phyloP scores from a whole-genome alignment of 1,140 invertebrate species.

The Pachyrhynchus sulphureomaculatus region DNA sequence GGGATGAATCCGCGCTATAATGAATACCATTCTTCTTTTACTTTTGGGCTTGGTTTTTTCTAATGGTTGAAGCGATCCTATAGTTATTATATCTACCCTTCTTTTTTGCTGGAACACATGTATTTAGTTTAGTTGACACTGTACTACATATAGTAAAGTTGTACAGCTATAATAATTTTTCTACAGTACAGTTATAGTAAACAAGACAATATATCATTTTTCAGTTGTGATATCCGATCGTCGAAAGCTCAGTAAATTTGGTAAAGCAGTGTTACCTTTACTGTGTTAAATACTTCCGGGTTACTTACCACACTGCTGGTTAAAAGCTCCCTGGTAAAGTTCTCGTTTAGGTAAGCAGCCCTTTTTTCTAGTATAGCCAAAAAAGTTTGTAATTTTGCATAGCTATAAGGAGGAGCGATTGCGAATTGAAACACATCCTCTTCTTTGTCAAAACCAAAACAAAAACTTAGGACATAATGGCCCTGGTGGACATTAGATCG shows the following conservation, averaged over 20 bases:
- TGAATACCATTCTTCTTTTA: conserved; percentile 70
- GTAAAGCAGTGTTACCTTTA: too few species aligned
- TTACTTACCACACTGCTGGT: conserved; percentile 67
- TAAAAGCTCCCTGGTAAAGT: conserved; percentile 69
- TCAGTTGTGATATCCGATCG: too few species aligned
- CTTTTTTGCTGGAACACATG: conserved; percentile 76
- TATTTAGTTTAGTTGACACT: background rate
- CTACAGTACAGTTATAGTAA: too few species aligned
- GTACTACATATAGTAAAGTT: too few species aligned
- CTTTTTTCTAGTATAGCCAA: conserved; percentile 73
- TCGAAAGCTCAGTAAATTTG: too few species aligned
- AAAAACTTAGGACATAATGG: conserved; percentile 91
- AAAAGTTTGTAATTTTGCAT: conserved; percentile 84
- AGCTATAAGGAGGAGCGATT: conserved; percentile 91
- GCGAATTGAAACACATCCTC: conserved; percentile 94
- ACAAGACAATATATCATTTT: too few species aligned
- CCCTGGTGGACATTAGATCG: conserved; percentile 85
- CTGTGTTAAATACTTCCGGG: background rate
- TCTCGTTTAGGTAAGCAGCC: conserved; percentile 48
- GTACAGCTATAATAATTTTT: too few species aligned
- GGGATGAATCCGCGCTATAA: conserved; percentile 84
- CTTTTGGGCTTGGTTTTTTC: conserved; percentile 53
- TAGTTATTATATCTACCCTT: conserved; percentile 83
- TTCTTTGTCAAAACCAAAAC: conserved; percentile 92
- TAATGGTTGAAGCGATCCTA: conserved; percentile 59